Evolutionary conservation across 2,888 invertebrate species (phyloP).

Genomic region (Cheiracanthium punctorium): DNA sequence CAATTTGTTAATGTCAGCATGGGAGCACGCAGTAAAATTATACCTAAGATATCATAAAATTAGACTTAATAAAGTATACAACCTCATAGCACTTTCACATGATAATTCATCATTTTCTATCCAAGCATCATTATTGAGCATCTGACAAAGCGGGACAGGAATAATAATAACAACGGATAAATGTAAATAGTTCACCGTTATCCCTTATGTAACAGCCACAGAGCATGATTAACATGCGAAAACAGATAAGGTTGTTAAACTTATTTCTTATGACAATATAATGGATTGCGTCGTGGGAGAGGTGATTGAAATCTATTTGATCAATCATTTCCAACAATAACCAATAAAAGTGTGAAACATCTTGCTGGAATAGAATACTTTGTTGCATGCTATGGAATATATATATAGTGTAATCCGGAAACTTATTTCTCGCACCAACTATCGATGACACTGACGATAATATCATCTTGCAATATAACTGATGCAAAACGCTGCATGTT

Average conservation of each 20-base stretch:
- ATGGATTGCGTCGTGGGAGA: background rate
- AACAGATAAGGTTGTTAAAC: conserved; percentile 1
- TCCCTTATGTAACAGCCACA: background rate
- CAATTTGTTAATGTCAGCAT: no score
- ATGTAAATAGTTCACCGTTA: conserved; percentile 51
- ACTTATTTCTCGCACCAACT: no score
- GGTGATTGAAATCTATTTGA: background rate
- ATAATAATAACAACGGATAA: conserved; percentile 42
- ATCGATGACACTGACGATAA: no score
- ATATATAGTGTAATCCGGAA: no score
- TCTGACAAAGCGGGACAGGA: conserved; percentile 30
- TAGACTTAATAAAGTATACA: no score
- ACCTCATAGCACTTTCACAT: background rate
- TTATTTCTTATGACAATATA: background rate
- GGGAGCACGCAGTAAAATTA: no score
- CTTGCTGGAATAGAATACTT: no score
- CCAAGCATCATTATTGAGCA: conserved; percentile 27
- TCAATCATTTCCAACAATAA: background rate
- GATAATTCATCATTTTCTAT: conserved; percentile 32
- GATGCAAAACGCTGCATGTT: no score
- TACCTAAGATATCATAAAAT: no score
- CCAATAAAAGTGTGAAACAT: background rate
- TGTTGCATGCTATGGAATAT: no score
- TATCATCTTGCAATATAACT: no score
- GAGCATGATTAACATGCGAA: conserved; percentile 29